Percentiles rank a stretch among this genome's conserved stretches.
Conservation (phyloP, 2,113 vertebrate genomes). For the Pristiophorus japonicus region DNA sequence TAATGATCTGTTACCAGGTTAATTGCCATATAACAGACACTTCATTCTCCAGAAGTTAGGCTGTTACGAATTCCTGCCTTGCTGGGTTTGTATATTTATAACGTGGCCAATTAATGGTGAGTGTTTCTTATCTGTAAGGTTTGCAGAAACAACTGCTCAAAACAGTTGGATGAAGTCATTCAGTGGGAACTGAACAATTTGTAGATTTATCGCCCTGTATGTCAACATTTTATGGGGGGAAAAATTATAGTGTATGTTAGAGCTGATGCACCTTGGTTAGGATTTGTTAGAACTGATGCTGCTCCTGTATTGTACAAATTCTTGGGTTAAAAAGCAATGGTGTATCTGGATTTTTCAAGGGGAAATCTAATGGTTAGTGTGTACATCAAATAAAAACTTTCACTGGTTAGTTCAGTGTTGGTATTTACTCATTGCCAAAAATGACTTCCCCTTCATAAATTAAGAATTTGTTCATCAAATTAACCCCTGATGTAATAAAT, state of each 20-base stretch:
- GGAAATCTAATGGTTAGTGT: not conserved
- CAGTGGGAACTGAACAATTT: not conserved
- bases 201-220: not conserved
- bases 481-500: not conserved
- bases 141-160: constrained; percentile 5
- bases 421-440: constrained; percentile 23
- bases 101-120: not conserved
- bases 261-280: constrained; percentile 11
- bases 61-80: not conserved
- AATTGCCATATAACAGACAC: not conserved
- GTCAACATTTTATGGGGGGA: no score
- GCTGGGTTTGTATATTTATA: not conserved
- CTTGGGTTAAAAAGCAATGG: not conserved
- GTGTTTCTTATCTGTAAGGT: not conserved
- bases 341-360: not conserved
- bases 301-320: not conserved
- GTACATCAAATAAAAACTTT: constrained; percentile 25
- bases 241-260: not conserved
- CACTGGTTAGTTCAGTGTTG: constrained; percentile 20
- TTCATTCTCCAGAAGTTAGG: not conserved
- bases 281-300: not conserved
- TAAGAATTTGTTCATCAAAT: not conserved
- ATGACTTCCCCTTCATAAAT: not conserved
- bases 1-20: not conserved
- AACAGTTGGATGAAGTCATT: not conserved